These are phyloP conservation scores for Drosophila lacertosa DNA, from an alignment of 1,140 invertebrate species.

Conservation along the genomic window DNA sequence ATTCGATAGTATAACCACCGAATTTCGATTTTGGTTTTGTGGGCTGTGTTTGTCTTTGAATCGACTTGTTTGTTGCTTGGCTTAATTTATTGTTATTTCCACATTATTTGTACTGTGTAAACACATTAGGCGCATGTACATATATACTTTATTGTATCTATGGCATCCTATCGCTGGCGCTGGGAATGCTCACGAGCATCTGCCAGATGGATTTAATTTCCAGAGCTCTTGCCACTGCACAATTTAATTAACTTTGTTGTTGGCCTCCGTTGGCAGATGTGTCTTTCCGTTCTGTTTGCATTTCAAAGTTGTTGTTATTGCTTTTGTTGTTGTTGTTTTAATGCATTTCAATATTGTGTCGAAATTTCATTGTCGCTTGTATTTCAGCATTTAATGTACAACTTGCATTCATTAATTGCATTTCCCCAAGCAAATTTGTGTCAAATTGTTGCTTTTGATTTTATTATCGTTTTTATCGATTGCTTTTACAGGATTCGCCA, in stretches of 20 bases:
- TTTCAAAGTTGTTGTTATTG: constrained; percentile 21
- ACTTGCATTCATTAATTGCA: constrained; percentile 50
- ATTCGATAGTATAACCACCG: constrained; percentile 12
- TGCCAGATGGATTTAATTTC: constrained; percentile 65
- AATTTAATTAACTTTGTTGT: constrained; percentile 77
- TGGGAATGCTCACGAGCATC: constrained; percentile 8
- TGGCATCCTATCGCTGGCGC: constrained; percentile 15
- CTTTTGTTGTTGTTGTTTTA: constrained; percentile 20
- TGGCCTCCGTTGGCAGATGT: constrained; percentile 43
- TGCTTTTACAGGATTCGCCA: constrained; percentile 22
- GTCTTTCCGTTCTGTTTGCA: constrained; percentile 40
- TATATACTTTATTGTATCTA: constrained; percentile 14
- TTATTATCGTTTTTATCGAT: constrained; percentile 43
- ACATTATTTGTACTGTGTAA: constrained; percentile 72
- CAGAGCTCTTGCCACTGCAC: constrained; percentile 51
- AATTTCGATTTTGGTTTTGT: constrained; percentile 32
- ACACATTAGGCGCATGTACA: constrained; percentile 54
- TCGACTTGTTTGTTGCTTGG: constrained; percentile 41
- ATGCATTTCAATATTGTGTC: constrained; percentile 39
- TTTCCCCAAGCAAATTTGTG: constrained; percentile 44
- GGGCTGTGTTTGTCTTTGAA: constrained; percentile 20
- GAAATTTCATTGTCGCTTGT: constrained; percentile 55
- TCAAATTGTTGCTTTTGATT: constrained; percentile 47
- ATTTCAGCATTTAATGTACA: constrained; percentile 24
- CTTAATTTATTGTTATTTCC: constrained; percentile 75